Evolutionary conservation across 1,140 invertebrate genomes (phyloP).

Genomic region (Apis dorsata): DNA sequence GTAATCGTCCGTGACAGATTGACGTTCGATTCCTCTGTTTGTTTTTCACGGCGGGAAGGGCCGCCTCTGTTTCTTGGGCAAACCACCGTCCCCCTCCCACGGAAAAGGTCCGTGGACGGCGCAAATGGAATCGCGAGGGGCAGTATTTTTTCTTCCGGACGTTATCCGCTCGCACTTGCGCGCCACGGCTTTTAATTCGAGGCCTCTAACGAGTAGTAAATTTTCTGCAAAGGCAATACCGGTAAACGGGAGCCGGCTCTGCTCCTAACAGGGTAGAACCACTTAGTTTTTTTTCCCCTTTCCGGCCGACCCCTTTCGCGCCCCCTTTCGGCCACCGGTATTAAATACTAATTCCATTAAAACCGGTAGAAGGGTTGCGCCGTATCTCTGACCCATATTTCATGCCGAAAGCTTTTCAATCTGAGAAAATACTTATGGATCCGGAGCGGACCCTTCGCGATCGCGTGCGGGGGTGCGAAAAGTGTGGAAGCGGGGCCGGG

Average conservation of each 20-base stretch:
- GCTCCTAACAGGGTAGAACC: conserved; percentile 50
- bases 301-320: conserved; percentile 56
- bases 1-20: background rate
- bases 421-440: conserved; percentile 79
- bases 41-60: conserved; percentile 4
- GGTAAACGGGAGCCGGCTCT: conserved; percentile 50
- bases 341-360: conserved; percentile 81
- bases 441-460: conserved; percentile 45
- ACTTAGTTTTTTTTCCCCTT: conserved; percentile 65
- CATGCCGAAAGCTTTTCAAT: conserved; percentile 80
- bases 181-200: conserved; percentile 58
- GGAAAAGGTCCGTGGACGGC: conserved; percentile 15
- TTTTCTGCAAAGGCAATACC: conserved; percentile 63
- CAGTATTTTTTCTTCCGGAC: conserved; percentile 55
- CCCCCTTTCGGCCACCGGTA: conserved; percentile 66
- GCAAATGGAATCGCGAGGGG: conserved; percentile 47
- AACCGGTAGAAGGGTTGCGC: conserved; percentile 77
- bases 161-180: conserved; percentile 30
- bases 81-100: background rate
- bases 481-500: conserved; percentile 40
- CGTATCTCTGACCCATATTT: conserved; percentile 78
- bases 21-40: conserved; percentile 3
- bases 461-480: background rate
- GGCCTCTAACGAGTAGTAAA: conserved; percentile 64
- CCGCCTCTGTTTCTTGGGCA: conserved; percentile 8